phyloP scores from a whole-genome alignment of 1,140 invertebrate species.

The Zaprionus gabonicus region DNA sequence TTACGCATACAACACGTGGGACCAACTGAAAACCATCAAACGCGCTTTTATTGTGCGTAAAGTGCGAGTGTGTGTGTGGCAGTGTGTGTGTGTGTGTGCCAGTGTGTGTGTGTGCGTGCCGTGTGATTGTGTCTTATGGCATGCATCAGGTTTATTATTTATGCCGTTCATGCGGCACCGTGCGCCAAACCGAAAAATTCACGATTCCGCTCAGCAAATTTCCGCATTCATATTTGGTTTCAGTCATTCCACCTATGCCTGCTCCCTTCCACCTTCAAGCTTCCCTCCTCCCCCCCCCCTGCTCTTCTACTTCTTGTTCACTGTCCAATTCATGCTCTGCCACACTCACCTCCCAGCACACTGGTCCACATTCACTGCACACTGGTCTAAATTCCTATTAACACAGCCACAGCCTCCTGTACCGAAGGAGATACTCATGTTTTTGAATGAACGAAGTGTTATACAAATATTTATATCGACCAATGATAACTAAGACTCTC shows the following conservation, averaged over 20 bases:
- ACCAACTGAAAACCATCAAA: conserved; percentile 61
- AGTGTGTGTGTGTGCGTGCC: conserved; percentile 4
- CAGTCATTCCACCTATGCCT: not conserved
- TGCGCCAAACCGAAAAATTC: conserved; percentile 36
- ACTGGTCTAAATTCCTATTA: no score
- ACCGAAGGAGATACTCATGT: no score
- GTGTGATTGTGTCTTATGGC: conserved; percentile 23
- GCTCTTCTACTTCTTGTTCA: not conserved
- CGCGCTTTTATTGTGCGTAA: conserved; percentile 24
- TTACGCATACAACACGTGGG: conserved; percentile 67
- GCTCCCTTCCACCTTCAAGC: no score
- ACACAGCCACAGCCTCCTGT: no score
- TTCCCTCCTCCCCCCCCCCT: rapidly evolving
- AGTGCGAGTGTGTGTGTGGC: not conserved
- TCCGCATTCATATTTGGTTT: conserved; percentile 3
- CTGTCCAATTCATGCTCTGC: not conserved
- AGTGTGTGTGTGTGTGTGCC: not conserved
- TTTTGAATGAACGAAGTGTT: no score
- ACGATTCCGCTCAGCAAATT: not conserved
- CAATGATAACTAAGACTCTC: no score
- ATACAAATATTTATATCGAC: no score
- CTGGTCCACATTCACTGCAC: no score
- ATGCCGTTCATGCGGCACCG: conserved; percentile 62
- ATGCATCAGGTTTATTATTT: conserved; percentile 66
- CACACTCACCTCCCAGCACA: not conserved